Percentiles rank a stretch among this genome's conserved stretches.
Conservation (phyloP, 2,113 vertebrate genomes). For the Seriola dumerili region DNA sequence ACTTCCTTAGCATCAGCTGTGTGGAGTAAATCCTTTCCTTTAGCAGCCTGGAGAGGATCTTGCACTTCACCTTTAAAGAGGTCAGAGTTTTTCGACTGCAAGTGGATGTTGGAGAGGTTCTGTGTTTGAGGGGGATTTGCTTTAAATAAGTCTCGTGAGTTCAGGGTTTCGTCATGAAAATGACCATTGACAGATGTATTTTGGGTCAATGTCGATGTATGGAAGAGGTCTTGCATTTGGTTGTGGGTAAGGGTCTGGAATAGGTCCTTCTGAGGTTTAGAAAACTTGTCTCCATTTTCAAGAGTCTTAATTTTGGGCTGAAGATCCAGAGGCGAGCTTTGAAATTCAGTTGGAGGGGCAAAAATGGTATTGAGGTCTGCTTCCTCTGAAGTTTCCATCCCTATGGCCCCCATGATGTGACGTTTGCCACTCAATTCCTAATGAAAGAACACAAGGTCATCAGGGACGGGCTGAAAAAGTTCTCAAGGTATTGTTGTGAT, state of each 20-base stretch:
- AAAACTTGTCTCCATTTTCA: conserved; percentile 6
- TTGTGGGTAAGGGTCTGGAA: conserved; percentile 21
- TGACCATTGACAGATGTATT: background rate
- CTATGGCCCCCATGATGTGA: accelerated
- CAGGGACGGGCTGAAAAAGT: background rate
- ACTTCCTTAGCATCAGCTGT: background rate
- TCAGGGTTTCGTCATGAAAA: conserved; percentile 1
- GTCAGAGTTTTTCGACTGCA: background rate
- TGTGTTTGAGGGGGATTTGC: background rate
- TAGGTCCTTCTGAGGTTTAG: conserved; percentile 17
- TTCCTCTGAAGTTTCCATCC: background rate
- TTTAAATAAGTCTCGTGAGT: conserved; percentile 26
- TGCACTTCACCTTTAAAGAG: background rate
- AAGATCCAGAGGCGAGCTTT: conserved; percentile 30
- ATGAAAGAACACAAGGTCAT: background rate
- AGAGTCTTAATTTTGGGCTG: background rate
- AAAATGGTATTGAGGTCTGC: background rate
- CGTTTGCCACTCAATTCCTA: conserved; percentile 54
- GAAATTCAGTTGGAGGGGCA: conserved; percentile 38
- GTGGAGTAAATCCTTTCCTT: background rate
- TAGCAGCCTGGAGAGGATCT: conserved; percentile 4
- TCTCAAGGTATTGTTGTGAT: background rate
- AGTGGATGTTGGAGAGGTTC: background rate
- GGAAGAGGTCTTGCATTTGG: background rate
- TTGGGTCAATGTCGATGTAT: background rate